A percentile compares a stretch with the other conserved stretches of the same genome.
phyloP scores from a whole-genome alignment of 2,113 vertebrate species.

The Indicator indicator region DNA sequence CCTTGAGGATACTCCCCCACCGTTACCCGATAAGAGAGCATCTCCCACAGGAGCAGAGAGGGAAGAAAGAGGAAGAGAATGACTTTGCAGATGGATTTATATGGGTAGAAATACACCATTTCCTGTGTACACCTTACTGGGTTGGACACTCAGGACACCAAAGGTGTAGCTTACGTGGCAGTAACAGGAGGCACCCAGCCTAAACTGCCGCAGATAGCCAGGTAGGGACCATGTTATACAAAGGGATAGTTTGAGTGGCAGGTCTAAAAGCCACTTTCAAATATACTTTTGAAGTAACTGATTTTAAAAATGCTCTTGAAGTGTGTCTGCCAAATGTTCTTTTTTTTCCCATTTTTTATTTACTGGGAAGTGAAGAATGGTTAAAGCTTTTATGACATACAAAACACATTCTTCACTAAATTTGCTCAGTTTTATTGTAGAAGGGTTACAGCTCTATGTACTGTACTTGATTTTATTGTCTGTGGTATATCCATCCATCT shows the following conservation, averaged over 20 bases:
- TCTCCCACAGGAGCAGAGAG: too few species aligned
- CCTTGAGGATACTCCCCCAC: too few species aligned
- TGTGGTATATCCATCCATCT: neutral
- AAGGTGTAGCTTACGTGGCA: too few species aligned
- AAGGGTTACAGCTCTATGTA: neutral
- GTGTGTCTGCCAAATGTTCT: neutral
- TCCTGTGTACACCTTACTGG: too few species aligned
- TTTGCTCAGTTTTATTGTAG: neutral
- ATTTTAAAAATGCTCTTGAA: neutral
- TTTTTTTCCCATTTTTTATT: neutral
- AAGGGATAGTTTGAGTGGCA: neutral
- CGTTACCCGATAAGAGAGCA: too few species aligned
- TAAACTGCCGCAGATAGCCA: too few species aligned
- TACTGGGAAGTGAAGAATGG: constrained; percentile 29
- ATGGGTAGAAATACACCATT: too few species aligned
- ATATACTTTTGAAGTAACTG: neutral
- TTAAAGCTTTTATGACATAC: neutral
- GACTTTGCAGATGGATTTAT: too few species aligned
- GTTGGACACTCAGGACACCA: too few species aligned
- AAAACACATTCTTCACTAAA: neutral
- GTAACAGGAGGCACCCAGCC: too few species aligned
- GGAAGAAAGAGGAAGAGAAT: too few species aligned
- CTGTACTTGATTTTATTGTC: neutral
- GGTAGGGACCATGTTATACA: neutral
- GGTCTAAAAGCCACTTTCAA: neutral